Base-by-base conservation (phyloP, 2,888 invertebrate species). In the Tiliacea citrago region DNA sequence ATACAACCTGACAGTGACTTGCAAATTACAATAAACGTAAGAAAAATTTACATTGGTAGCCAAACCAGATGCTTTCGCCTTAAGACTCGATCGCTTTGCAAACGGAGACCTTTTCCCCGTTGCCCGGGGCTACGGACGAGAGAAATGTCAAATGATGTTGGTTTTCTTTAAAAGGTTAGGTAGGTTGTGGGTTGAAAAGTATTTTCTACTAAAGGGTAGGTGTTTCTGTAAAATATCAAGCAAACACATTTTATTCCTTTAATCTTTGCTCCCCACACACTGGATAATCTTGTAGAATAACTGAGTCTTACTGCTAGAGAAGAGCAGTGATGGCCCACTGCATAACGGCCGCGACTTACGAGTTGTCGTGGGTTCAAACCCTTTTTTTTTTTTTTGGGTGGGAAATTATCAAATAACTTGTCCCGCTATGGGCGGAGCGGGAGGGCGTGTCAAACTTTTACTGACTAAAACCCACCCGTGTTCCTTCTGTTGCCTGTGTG, bases 121-220 rank as follows among this genome's bases (percentile, higher is more conserved):
- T 6, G 29, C 76, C 77, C 16, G 39, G 5, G 66, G 66, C 51
- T 8, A 24, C 3, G 10, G 10, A 8, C n/a, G 12, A 42, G n/a
- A 29, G 9, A 75, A 68, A 63, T 82, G 62, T 63, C 57, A 82
- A 82, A 68, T 57, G 12, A 24, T 69, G 24, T 65, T 71, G 72
- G 63, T 60, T 71, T 53, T 51, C 49, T 10, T 71, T 9, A 55
- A 78, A 57, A 61, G 69, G 39, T 49, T 47, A 65, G 18, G 13
- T 29, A 24, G 12, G 29, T 29, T 13, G 8, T 29, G 21, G 24
- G 24, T 61, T 51, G 53, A 62, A 58, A 75, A 58, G 66, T 45
- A 9, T 69, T 53, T 45, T 69, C 35, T 45, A 24, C 16, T 29
- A 51, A 49, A 10, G n/a, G 6, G 24, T 75, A 49, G 49, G 45